Base-by-base conservation (phyloP, 1,140 invertebrate genomes). In the Drosophila sucinea region DNA sequence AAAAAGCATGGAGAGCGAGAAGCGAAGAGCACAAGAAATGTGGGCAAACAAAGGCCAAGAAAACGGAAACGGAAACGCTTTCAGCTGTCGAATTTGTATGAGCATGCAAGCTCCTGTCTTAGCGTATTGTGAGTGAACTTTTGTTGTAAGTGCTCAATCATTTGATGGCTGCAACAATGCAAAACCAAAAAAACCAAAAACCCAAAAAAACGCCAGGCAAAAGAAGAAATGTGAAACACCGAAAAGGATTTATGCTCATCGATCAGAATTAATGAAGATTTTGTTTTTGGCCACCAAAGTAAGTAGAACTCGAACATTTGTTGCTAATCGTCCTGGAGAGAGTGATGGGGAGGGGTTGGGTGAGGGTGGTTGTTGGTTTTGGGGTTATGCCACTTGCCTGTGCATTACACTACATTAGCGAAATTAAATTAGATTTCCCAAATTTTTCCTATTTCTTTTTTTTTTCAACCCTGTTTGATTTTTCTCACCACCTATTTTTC, bases 221-320 rank as follows among this genome's bases (percentile, higher is more conserved):
- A 41, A 30, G 27, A 23, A 47, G 27, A 68, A 58, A 79, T 73
- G 54, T 56, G 57, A 77, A 69, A 79, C 77, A 74, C 69, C 72
- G 67, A 80, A 81, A 75, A 77, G 79, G 77, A 86, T 83, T 89
- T 87, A 82, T 83, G 90, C 73, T 86, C 90, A 91, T 91, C 90
- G 90, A 91, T 91, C 90, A 91, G 90, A 84, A 91, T 91, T 91
- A 91, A 91, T 91, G 90, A 91, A 91, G 90, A 91, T 90, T 90
- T 91, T 89, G 76, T 84, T 78, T 86, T 71, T 79, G 76, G 35
- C 25, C 51, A 7, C 54, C n/a, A 57, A 77, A 72, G 73, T 70
- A 70, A 69, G 63, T 38, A 33, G n/a, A 47, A 51, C 44, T 51
- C 4, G 77, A 87, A 77, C 79, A 87, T 90, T 87, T 87, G 83